Evolutionary conservation across 53 echinoderm and acorn worm species (phyloP), one percentile per base, ranked within the genome.

Genomic region (Mesocentrotus franciscanus): DNA sequence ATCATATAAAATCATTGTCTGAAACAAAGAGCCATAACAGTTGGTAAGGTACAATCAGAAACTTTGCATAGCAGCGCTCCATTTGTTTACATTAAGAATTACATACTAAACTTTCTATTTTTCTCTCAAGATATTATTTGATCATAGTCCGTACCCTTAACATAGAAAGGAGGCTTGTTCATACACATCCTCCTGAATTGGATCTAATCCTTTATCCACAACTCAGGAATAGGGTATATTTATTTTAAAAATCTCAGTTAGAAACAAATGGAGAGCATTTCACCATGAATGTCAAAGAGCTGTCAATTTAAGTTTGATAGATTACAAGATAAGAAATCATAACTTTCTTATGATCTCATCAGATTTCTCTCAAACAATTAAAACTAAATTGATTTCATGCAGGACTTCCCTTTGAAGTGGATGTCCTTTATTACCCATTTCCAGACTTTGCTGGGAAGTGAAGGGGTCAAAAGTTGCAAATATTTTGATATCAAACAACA

Each of bases 401-500:
- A 33, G 76, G 32, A 33, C 33, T 76, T 76, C 76, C 76, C 13
- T 30, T 15, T 76, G 9, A 14, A 13, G 30, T 76, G 76, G 76
- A 76, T 76, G 29, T 76, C 33, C 30, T 76, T 76, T 15, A 76
- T 76, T 76, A 33, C 76, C 76, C 33, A 76, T 76, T 76, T 76
- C 30, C 76, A 76, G 76, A 33, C 12, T 30, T 30, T 33, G 33
- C 76, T 30, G 76, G 76, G 29, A 76, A 27, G 10, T 10, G 33
- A 76, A 27, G 4, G 76, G 76, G 13, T 27, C n/a, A 76, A 33
- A 76, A 13, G 30, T 10, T 68, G 68, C 30, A 76, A 32, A 76
- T 27, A 76, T 33, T 76, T 27, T 76, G 76, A 76, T 76, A 76
- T 76, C 76, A 76, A 76, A 33, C 76, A 76, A 30, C 15, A 76